A percentile compares a stretch with the other conserved stretches of the same genome.
Evolutionary conservation across 2,888 invertebrate genomes (phyloP).

Genomic region (Spatulosminthurus flaviceps): DNA sequence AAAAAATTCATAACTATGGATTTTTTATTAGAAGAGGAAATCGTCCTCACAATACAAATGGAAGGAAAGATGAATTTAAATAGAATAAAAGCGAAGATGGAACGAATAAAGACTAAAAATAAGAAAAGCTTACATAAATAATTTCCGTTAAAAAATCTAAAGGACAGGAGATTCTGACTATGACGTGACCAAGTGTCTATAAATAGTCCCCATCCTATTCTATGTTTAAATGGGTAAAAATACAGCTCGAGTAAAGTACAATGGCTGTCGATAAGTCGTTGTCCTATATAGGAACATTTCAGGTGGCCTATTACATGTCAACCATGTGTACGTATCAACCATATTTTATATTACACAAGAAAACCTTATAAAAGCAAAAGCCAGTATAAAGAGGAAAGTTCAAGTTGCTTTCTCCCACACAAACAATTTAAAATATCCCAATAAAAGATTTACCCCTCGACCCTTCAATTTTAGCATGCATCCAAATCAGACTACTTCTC

Average conservation of each 20-base stretch:
- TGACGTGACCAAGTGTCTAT: not conserved
- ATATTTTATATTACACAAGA: too few species aligned
- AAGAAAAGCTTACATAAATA: not conserved
- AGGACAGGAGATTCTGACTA: not conserved
- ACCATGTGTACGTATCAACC: not conserved
- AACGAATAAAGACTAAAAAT: not conserved
- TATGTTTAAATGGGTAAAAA: not conserved
- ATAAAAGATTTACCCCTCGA: not conserved
- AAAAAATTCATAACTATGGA: not conserved
- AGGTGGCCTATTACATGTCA: conserved; percentile 4
- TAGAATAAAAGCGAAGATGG: not conserved
- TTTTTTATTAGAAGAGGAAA: too few species aligned
- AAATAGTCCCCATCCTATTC: not conserved
- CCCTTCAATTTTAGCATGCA: not conserved
- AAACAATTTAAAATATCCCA: too few species aligned
- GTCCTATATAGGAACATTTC: not conserved
- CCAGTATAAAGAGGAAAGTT: too few species aligned
- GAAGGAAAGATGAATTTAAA: not conserved
- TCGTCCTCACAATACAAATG: too few species aligned
- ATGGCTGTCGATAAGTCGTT: conserved; percentile 13
- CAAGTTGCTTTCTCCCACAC: too few species aligned
- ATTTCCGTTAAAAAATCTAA: conserved; percentile 6
- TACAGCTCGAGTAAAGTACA: not conserved
- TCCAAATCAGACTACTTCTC: conserved; percentile 6
- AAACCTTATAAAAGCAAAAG: not conserved